phyloP scores from a whole-genome alignment of 2,888 invertebrate species.

The Rambutsinella grinnellia region DNA sequence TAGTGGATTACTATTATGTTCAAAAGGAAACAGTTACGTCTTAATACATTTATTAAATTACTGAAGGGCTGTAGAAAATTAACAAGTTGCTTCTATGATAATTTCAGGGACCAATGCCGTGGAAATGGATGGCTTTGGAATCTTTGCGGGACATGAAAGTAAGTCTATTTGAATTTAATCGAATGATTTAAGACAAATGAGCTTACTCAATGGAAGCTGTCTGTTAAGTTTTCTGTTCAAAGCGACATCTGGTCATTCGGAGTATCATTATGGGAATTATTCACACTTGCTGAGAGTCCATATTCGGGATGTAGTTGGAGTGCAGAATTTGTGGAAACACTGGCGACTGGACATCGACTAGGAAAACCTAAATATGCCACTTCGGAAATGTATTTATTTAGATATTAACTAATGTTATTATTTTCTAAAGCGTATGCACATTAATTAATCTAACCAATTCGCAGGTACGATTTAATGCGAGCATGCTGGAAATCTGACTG shows the following conservation, averaged over 20 bases:
- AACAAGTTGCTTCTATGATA: too few relatives aligned
- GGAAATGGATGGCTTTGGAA: slow-evolving; percentile 56
- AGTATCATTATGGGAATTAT: slow-evolving; percentile 47
- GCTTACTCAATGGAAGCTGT: too few relatives aligned
- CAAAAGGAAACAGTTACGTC: slow-evolving; percentile 47
- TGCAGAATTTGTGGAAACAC: slow-evolving; percentile 52
- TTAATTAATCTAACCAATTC: too few relatives aligned
- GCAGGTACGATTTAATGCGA: slow-evolving; percentile 55
- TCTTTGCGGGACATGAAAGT: slow-evolving; percentile 50
- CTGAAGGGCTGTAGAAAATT: neutral
- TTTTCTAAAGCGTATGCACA: too few relatives aligned
- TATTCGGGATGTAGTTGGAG: slow-evolving; percentile 56
- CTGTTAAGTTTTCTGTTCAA: slow-evolving; percentile 52
- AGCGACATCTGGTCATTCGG: slow-evolving; percentile 49
- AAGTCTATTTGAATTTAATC: too few relatives aligned
- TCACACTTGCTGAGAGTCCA: slow-evolving; percentile 42
- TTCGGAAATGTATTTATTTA: slow-evolving; percentile 59
- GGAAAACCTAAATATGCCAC: slow-evolving; percentile 53
- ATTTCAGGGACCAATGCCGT: slow-evolving; percentile 54
- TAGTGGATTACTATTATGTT: slow-evolving; percentile 59
- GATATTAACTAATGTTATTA: too few relatives aligned
- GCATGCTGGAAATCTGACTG: slow-evolving; percentile 55
- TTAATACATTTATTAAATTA: neutral
- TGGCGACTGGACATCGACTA: slow-evolving; percentile 48
- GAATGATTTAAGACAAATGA: too few relatives aligned